Conservation (phyloP, 2,113 vertebrate genomes). For the Blennius ocellaris region DNA sequence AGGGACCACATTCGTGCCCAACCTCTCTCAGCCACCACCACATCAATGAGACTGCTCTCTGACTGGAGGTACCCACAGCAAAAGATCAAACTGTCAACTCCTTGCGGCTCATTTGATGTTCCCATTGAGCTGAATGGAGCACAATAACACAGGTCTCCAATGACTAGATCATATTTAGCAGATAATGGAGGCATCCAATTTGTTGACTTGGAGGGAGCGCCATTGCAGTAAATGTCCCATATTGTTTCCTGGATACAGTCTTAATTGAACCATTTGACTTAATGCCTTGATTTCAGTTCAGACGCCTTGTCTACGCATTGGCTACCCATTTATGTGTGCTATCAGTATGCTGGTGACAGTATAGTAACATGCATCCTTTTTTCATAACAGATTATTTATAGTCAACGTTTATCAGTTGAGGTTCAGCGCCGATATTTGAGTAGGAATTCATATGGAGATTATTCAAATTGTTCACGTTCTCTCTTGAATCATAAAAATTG, state of each 20-base stretch:
- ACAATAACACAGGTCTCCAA: conserved; percentile 39
- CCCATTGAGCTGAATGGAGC: conserved; percentile 28
- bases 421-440: not conserved
- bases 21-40: conserved; percentile 49
- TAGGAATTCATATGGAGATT: not conserved
- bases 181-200: conserved; percentile 16
- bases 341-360: not conserved
- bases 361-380: not conserved
- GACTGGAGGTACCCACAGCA: conserved; percentile 43
- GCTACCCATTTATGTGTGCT: not conserved
- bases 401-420: not conserved
- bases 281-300: not conserved
- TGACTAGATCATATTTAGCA: conserved; percentile 30
- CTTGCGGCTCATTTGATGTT: conserved; percentile 65
- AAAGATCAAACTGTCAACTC: conserved; percentile 57
- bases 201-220: not conserved
- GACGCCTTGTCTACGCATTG: not conserved
- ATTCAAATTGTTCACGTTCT: not conserved
- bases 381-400: not conserved
- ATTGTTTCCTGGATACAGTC: not conserved
- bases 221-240: conserved; percentile 6
- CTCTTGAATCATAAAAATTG: not conserved
- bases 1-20: conserved; percentile 29
- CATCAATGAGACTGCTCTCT: conserved; percentile 52
- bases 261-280: conserved; percentile 1